Base-by-base conservation (phyloP, 1,140 invertebrate species). In the Bathynomus jamesi region DNA sequence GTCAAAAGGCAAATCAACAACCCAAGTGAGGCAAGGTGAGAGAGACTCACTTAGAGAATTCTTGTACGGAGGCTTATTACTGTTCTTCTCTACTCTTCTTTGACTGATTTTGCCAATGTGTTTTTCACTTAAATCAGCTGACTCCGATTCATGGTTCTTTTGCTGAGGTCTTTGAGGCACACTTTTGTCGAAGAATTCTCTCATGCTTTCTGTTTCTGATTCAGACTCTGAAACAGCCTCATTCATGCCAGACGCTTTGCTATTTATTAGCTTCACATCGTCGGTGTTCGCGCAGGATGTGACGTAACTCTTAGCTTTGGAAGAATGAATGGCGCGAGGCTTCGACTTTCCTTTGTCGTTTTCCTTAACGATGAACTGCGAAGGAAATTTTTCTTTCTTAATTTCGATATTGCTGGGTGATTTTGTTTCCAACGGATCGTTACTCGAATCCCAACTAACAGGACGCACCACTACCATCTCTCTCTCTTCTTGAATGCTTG, bases 1-100 rank as follows among this genome's bases (percentile, higher is more conserved):
- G 21, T 83, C 81, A 28, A 82, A 78, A 7, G 82, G 82, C 27
- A 82, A 69, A 62, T 83, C 81, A 28, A 80, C 71, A 79, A 82
- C 81, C 65, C 80, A 80, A 29, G 72, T 65, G 8, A 81, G 78
- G 60, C 80, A 70, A 70, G 81, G 81, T 25, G 82, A 79, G 29
- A 75, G 17, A 5, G 69, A 66, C 40, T 61, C 61, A 65, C 73
- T 75, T 4, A 75, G 61, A 5, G 73, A 65, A 24, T 61, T 68
- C 13, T 75, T 70, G 62, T 75, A 75, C 21, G 2, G 2, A 53
- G 40, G 40, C 40, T 53, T 53, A 17, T 17, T 53, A 1, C 21
- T 5, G 21, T 21, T 53, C 21, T 53, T 21, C 21, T 53, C 11
- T 1, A 2, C 5, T 21, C 11, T 17, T 53, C 21, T 53, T 21